Evolutionary conservation across 2,888 invertebrate genomes (phyloP).

Genomic region (Conus canariensis): DNA sequence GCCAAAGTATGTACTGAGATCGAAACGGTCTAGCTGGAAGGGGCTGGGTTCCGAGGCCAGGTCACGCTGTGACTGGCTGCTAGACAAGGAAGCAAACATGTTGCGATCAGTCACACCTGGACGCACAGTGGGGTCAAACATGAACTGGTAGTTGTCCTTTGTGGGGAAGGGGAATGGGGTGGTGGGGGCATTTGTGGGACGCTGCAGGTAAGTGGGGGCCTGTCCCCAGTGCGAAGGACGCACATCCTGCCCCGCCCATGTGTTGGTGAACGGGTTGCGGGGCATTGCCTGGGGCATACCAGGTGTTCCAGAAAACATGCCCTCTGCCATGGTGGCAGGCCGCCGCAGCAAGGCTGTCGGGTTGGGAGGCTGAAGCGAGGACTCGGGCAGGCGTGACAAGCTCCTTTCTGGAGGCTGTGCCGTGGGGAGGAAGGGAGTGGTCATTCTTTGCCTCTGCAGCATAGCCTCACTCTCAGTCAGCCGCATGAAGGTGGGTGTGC

Average conservation of each 20-base stretch:
- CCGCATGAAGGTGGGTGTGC: conserved; percentile 62
- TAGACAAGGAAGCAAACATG: conserved; percentile 68
- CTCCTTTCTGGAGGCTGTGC: conserved; percentile 49
- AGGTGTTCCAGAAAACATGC: conserved; percentile 63
- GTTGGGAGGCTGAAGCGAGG: conserved; percentile 59
- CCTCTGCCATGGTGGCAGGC: conserved; percentile 63
- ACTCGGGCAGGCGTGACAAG: conserved; percentile 68
- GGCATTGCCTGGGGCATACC: conserved; percentile 69
- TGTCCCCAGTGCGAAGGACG: conserved; percentile 72
- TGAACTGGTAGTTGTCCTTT: conserved; percentile 72
- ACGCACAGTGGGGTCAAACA: conserved; percentile 70
- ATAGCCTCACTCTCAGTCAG: conserved; percentile 70
- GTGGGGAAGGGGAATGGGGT: conserved; percentile 63
- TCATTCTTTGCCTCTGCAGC: conserved; percentile 69
- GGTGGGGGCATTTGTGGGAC: conserved; percentile 65
- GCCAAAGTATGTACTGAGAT: conserved; percentile 71
- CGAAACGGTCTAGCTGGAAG: conserved; percentile 66
- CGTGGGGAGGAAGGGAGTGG: conserved; percentile 61
- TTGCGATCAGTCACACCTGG: conserved; percentile 66
- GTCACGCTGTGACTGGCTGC: conserved; percentile 66
- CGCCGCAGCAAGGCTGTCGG: conserved; percentile 62
- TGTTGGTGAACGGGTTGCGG: conserved; percentile 70
- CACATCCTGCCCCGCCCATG: conserved; percentile 71
- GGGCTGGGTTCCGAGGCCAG: conserved; percentile 61
- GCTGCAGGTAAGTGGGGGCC: conserved; percentile 65